These are phyloP conservation scores for Aspiorhynchus laticeps DNA, from an alignment of 2,113 vertebrate species.

Conservation along the genomic window DNA sequence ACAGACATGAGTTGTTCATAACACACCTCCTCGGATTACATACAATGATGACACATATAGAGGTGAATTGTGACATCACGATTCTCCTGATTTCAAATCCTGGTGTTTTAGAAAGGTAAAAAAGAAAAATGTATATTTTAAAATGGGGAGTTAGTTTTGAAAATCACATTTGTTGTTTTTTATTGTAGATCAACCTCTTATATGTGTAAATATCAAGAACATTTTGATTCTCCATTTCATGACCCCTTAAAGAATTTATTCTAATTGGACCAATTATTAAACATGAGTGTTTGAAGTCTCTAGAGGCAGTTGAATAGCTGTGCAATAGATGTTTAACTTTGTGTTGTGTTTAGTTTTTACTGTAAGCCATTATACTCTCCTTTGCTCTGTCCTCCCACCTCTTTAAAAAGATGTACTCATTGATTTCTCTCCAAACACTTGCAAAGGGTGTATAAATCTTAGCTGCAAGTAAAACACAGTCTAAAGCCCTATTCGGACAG, in stretches of 20 bases:
- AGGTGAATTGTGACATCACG: too few relatives aligned
- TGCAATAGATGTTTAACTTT: conserved; percentile 29
- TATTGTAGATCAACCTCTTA: too few relatives aligned
- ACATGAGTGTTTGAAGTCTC: conserved; percentile 9
- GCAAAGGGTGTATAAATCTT: conserved; percentile 86
- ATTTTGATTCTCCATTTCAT: background rate
- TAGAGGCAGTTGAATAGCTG: background rate
- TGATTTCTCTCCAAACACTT: conserved; percentile 82
- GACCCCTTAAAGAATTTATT: background rate
- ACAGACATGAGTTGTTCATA: too few relatives aligned
- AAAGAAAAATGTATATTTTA: too few relatives aligned
- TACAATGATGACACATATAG: too few relatives aligned
- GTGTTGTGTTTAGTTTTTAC: conserved; percentile 38
- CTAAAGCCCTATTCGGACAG: too few relatives aligned
- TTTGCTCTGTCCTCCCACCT: conserved; percentile 51
- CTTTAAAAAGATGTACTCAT: conserved; percentile 77
- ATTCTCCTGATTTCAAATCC: background rate
- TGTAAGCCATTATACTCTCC: conserved; percentile 38
- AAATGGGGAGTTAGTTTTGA: background rate
- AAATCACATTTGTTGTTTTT: too few relatives aligned
- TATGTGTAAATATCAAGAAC: too few relatives aligned
- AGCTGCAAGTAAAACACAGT: conserved; percentile 83
- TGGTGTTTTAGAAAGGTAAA: too few relatives aligned
- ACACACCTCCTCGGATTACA: too few relatives aligned
- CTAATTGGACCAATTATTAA: background rate